Conservation (phyloP, 92 coral and sea anemone species). For the Galaxea fascicularis region DNA sequence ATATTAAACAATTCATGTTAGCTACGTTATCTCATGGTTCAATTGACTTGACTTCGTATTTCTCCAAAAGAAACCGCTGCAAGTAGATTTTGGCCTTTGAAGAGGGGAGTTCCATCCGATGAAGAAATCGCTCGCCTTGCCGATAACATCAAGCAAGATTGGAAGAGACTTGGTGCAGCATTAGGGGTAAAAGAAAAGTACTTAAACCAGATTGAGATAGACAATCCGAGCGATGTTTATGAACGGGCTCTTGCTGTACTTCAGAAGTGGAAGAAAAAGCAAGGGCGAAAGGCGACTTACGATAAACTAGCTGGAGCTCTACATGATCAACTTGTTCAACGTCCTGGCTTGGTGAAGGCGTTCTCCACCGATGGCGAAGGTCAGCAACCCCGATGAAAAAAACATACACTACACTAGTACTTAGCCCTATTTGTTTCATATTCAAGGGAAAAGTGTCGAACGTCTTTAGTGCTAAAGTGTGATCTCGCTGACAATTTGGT, state of each 20-base stretch:
- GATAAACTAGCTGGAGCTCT: slow-evolving; percentile 8
- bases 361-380: slow-evolving; percentile 6
- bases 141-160: slow-evolving; percentile 7
- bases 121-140: slow-evolving; percentile 5
- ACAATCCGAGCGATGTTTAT: slow-evolving; percentile 5
- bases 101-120: slow-evolving; percentile 19
- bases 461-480: too few species aligned
- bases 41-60: too few species aligned
- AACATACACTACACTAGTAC: too few species aligned
- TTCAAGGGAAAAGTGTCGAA: too few species aligned
- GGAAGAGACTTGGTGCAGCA: slow-evolving; percentile 24
- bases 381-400: neutral
- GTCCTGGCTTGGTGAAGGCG: slow-evolving; percentile 6
- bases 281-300: slow-evolving; percentile 19
- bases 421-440: too few species aligned
- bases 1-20: too few species aligned
- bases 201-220: slow-evolving; percentile 4
- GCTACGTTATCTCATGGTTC: too few species aligned
- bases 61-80: neutral
- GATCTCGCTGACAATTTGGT: too few species aligned
- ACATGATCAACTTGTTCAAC: slow-evolving; percentile 25
- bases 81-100: slow-evolving; percentile 23
- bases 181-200: slow-evolving; percentile 21
- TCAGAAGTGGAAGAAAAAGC: slow-evolving; percentile 27
- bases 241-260: slow-evolving; percentile 26